A percentile compares a stretch with the other conserved stretches of the same genome.
Conservation (phyloP, 2,888 invertebrate genomes). For the Proisotoma minuta region DNA sequence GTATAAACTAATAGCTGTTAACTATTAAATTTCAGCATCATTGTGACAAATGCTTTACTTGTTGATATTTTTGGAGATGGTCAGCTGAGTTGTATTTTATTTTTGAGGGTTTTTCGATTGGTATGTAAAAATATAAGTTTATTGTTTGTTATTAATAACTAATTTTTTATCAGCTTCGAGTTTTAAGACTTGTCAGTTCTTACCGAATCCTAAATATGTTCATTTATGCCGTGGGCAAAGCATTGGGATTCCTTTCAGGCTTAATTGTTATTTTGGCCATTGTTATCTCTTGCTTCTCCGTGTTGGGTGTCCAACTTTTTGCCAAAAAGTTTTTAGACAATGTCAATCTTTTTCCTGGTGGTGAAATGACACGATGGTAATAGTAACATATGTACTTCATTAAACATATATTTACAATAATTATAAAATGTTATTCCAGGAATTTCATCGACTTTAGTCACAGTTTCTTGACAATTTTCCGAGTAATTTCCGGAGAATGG, state of each 20-base stretch:
- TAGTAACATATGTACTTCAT: too few relatives aligned
- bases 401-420: too few relatives aligned
- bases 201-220: constrained; percentile 97
- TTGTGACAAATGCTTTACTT: constrained; percentile 88
- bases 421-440: too few relatives aligned
- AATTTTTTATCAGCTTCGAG: too few relatives aligned
- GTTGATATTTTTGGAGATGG: constrained; percentile 56
- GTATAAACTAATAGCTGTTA: too few relatives aligned
- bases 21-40: constrained; percentile 81
- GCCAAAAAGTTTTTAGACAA: constrained; percentile 86
- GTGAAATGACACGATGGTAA: constrained; percentile 73
- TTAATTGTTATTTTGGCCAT: constrained; percentile 96
- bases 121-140: too few relatives aligned
- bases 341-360: constrained; percentile 74
- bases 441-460: constrained; percentile 80
- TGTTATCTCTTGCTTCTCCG: constrained; percentile 99
- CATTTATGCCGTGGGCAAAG: constrained; percentile 96
- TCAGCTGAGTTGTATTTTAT: constrained; percentile 36
- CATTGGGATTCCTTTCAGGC: constrained; percentile 98
- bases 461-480: constrained; percentile 98
- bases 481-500: constrained; percentile 98
- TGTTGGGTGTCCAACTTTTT: constrained; percentile 99
- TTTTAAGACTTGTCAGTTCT: constrained; percentile 97
- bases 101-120: constrained; percentile 91
- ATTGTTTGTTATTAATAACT: too few relatives aligned